Conservation (phyloP, 2,888 invertebrate species). For the Chymomyza fuscimana region DNA sequence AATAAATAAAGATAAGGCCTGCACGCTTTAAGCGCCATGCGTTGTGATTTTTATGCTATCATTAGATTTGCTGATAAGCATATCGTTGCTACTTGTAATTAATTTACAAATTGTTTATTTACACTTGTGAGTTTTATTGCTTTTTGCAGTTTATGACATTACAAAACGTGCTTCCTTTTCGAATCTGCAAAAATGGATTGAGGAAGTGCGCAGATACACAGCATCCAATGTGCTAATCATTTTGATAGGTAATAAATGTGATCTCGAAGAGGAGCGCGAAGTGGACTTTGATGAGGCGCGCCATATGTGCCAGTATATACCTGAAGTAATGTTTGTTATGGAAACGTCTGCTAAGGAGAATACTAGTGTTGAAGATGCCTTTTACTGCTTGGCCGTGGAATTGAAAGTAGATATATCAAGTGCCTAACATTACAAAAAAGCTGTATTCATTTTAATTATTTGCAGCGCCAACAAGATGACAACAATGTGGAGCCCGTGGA, state of each 20-base stretch:
- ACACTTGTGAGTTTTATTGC: not conserved
- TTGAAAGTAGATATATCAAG: constrained; percentile 84
- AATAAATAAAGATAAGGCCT: not conserved
- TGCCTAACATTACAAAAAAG: not conserved
- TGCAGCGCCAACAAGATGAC: constrained; percentile 88
- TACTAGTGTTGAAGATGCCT: constrained; percentile 93
- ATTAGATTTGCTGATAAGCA: constrained; percentile 35
- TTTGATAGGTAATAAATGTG: constrained; percentile 95
- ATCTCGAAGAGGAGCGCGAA: constrained; percentile 89
- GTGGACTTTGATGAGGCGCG: constrained; percentile 93
- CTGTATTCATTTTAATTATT: constrained; percentile 43
- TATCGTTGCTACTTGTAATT: constrained; percentile 19
- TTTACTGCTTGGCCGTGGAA: constrained; percentile 91
- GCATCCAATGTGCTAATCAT: constrained; percentile 94
- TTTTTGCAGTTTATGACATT: constrained; percentile 91
- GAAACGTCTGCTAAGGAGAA: constrained; percentile 96
- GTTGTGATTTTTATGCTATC: constrained; percentile 48
- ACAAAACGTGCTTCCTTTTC: constrained; percentile 95
- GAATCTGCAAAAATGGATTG: constrained; percentile 96
- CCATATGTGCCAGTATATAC: constrained; percentile 90
- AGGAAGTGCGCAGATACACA: constrained; percentile 96
- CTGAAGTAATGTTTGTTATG: constrained; percentile 91
- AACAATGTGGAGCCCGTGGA: constrained; percentile 83
- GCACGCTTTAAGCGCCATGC: not conserved
- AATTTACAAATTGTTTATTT: constrained; percentile 2